Conservation (phyloP, 2,797 vertebrate species). For the Pseudopleuronectes americanus region DNA sequence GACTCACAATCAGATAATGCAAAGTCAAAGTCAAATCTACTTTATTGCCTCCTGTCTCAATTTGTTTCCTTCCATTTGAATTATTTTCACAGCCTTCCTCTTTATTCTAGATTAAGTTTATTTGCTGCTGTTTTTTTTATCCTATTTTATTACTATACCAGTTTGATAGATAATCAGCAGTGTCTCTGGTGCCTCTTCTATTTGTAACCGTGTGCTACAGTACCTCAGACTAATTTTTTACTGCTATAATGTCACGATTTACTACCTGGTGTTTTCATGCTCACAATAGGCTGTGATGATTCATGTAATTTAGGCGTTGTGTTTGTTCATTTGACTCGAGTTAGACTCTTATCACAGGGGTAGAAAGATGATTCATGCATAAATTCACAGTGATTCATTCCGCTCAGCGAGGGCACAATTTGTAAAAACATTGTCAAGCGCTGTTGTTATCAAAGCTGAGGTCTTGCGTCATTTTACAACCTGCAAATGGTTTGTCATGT, state of each 20-base stretch:
- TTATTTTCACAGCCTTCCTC: neutral
- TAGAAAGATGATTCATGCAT: conserved; percentile 60
- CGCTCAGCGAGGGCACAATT: conserved; percentile 18
- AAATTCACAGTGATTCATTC: conserved; percentile 56
- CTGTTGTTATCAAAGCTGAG: conserved; percentile 43
- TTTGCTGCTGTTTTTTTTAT: neutral
- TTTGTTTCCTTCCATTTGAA: neutral
- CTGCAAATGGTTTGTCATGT: conserved; percentile 15
- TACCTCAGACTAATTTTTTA: conserved; percentile 24
- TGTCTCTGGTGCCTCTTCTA: neutral
- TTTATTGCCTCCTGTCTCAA: too few relatives aligned
- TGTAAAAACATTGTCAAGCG: conserved; percentile 7
- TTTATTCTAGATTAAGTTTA: neutral
- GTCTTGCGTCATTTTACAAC: conserved; percentile 23
- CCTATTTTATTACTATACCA: neutral
- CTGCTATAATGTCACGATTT: conserved; percentile 22
- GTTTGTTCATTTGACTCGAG: conserved; percentile 40
- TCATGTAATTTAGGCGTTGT: conserved; percentile 53
- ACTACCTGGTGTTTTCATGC: conserved; percentile 30
- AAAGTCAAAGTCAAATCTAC: too few relatives aligned
- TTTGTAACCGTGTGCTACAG: neutral
- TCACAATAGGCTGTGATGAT: conserved; percentile 35
- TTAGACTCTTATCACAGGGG: conserved; percentile 25
- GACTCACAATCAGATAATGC: conserved; percentile 26
- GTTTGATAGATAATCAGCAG: neutral